Evolutionary conservation across 2,113 vertebrate species (phyloP), one percentile per base, ranked within the genome.

Genomic region (Triplophysa siluroides): DNA sequence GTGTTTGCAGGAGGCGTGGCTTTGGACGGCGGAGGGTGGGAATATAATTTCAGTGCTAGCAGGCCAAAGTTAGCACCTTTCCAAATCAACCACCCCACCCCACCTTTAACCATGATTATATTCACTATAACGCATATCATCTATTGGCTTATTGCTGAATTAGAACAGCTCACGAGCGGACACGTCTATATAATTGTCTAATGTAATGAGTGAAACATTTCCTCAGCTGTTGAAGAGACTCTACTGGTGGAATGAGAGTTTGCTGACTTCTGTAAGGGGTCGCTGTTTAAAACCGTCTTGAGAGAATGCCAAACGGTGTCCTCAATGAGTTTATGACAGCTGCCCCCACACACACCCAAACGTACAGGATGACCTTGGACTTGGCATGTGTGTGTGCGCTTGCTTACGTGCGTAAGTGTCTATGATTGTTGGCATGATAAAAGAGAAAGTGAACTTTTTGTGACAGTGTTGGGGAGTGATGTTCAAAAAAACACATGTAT

Each of bases 281-380:
- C 2, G 56, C 50, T 41, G 26, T 69, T 66, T 26, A 43, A 70
- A 76, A 71, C 43, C 8, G 66, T 24, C 29, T 43, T 66, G 71
- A 64, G 14, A 43, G 24, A 38, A 64, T 76, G 83, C 76, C 76
- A 79, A 78, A 26, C 33, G 58, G 38, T 54, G 18, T 24, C 79
- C 70, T 84, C 77, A 74, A 78, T 78, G 67, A 67, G 78, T 23
- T 50, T 38, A 50, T 47, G 76, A 79, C 83, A 85, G 80, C 83
- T 85, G 83, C 26, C 72, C 41, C 52, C 56, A 33, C 68, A 58
- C 62, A 63, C 80, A 71, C 77, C 66, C 66, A 56, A 29, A n/a
- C 33, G 52, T 10, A 64, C 67, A 80, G 52, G 21, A 64, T 72
- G 66, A 79, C 83, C 77, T 82, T 82, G 61, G 68, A 43, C 66